Evolutionary conservation across 2,797 vertebrate genomes (phyloP).

Genomic region (Acrocephalus scirpaceus): DNA sequence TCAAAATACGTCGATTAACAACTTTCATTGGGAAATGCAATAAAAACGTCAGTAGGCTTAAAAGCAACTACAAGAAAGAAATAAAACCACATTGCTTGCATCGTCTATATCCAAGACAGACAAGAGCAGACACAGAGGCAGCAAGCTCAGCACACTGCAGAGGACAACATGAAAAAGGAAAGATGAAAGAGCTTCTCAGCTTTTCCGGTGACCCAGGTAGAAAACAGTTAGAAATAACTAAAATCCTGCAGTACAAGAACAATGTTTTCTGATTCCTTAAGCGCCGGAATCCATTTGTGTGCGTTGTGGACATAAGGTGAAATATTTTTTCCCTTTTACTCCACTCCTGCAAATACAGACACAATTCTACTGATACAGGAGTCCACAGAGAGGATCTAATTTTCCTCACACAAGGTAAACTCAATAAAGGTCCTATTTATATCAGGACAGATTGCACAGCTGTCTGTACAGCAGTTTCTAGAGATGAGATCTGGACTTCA

Average conservation of each 20-base stretch:
- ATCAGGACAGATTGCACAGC: not conserved
- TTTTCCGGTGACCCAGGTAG: not conserved
- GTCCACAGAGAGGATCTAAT: accelerated
- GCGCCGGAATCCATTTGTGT: accelerated
- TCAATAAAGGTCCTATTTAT: not conserved
- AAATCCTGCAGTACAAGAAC: not conserved
- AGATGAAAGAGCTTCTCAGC: not conserved
- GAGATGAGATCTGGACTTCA: not conserved
- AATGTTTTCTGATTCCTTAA: not conserved
- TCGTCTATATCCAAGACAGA: not conserved
- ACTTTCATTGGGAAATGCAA: not conserved
- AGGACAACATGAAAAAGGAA: not conserved
- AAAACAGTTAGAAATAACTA: not conserved
- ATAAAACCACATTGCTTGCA: not conserved
- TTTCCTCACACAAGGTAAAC: not conserved
- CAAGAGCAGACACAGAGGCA: accelerated
- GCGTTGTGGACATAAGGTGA: accelerated
- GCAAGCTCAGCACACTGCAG: not conserved
- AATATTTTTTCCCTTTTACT: accelerated
- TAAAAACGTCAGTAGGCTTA: not conserved
- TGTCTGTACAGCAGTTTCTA: not conserved
- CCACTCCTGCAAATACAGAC: not conserved
- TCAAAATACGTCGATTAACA: not conserved
- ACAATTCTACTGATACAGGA: accelerated
- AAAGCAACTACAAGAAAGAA: not conserved